A percentile compares a stretch with the other conserved stretches of the same genome.
These are phyloP conservation scores for Pachydiplax longipennis DNA, from an alignment of 2,888 invertebrate species.

Conservation along the genomic window DNA sequence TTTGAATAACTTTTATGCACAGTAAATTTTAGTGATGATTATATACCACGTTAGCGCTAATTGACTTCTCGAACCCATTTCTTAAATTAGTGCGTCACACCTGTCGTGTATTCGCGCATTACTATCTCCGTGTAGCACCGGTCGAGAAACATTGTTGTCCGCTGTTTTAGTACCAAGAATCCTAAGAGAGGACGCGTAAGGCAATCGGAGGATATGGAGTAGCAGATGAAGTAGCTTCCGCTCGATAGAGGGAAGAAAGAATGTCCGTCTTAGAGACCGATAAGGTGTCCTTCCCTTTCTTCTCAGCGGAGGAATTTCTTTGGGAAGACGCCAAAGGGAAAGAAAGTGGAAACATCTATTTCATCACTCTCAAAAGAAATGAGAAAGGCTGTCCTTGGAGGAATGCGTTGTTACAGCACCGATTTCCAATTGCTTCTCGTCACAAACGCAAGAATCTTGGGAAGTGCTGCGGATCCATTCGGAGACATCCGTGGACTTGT, in stretches of 20 bases:
- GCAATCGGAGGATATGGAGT: background rate
- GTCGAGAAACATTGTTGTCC: background rate
- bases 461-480: too few species aligned
- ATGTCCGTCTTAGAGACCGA: background rate
- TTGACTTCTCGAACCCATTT: too few species aligned
- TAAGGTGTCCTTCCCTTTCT: background rate
- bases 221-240: background rate
- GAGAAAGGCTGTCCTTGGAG: background rate
- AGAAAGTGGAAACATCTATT: constrained; percentile 28
- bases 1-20: too few species aligned
- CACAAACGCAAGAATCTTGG: too few species aligned
- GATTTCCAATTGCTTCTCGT: too few species aligned
- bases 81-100: too few species aligned
- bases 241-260: background rate
- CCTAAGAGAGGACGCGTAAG: background rate
- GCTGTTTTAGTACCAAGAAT: background rate
- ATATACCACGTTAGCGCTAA: too few species aligned
- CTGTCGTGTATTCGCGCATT: background rate
- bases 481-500: too few species aligned
- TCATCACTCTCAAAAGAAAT: background rate
- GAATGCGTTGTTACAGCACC: background rate
- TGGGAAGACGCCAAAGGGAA: constrained; percentile 8
- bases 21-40: too few species aligned
- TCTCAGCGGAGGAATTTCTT: background rate
- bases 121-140: background rate